A percentile compares a stretch with the other conserved stretches of the same genome.
These are phyloP conservation scores for Anser cygnoides DNA, from an alignment of 2,113 vertebrate genomes.

Conservation along the genomic window DNA sequence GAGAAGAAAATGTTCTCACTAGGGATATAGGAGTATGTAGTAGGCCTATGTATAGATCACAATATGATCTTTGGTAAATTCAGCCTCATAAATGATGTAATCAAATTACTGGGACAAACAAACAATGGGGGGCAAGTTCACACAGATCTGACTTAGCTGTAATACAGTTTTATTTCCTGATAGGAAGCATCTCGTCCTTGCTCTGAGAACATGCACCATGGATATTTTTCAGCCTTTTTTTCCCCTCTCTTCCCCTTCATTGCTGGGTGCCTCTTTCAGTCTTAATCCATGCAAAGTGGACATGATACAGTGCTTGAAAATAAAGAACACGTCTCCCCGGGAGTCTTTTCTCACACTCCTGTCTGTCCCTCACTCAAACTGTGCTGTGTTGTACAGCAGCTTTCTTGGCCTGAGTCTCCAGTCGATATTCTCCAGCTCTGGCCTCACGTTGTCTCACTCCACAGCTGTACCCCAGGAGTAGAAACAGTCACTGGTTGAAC, in stretches of 20 bases:
- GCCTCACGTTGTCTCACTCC: fast-evolving
- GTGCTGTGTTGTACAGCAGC: neutral
- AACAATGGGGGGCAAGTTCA: neutral
- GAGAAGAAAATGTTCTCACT: neutral
- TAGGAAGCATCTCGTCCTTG: neutral
- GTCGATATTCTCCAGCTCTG: neutral
- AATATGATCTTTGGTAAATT: neutral
- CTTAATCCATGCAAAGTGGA: neutral
- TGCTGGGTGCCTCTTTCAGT: neutral
- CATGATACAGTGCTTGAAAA: neutral
- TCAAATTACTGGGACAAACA: neutral
- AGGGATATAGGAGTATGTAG: neutral
- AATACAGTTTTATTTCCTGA: neutral
- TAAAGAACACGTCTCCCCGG: neutral
- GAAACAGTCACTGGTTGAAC: neutral
- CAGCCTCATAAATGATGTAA: neutral
- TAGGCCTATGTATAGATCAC: neutral
- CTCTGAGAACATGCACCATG: neutral
- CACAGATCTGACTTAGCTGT: neutral
- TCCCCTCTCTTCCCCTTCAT: neutral
- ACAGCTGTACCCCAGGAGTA: neutral
- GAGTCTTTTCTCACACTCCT: neutral
- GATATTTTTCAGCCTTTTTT: neutral
- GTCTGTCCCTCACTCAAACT: neutral
- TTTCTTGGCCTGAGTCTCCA: neutral